Evolutionary conservation across 2,797 vertebrate genomes (phyloP), one percentile per base, ranked within the genome.

Genomic region (Tragelaphus oryx): DNA sequence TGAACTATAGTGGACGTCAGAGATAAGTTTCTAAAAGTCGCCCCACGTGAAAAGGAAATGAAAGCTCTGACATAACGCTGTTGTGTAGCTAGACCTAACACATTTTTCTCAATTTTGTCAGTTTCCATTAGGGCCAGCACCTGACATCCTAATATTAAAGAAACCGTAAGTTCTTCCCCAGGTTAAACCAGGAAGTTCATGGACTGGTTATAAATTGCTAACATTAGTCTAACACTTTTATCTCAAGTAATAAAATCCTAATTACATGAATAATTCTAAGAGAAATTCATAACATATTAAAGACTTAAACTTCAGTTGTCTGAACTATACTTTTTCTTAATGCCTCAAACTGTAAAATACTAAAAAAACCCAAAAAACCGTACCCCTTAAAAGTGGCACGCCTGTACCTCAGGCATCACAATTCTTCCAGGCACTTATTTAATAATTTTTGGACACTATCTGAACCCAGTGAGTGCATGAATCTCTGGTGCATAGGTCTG

Each of bases 241-340:
- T 52, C 81, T 95, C 59, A 80, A 75, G 26, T 86, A 84, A 86
- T 85, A 92, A 84, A 95, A 81, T 92, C 62, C 54, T 71, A 44
- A 85, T 75, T 82, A 92, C 0, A n/a, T 33, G 6, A 83, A 57
- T 50, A 95, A 60, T 52, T 92, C 83, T 13, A 84, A 28, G 50
- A 88, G 18, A 81, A 78, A 83, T 55, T 59, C 52, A 4, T 62
- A 88, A 59, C 37, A 79, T 26, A 54, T 2, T 86, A 37, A 74
- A 71, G 57, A 81, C 26, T 65, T 44, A 48, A 41, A 46, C 65
- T 48, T 60, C 16, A 74, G 1, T 28, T 59, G 26, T 86, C 26
- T 84, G 33, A 76, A 76, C 14, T 75, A 0, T 22, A 80, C 48
- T 94, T 62, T 33, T 33, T 65, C 16, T 65, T 79, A 84, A 92